These are phyloP conservation scores for Cheumatopsyche charites DNA, from an alignment of 1,140 invertebrate genomes.

Conservation along the genomic window DNA sequence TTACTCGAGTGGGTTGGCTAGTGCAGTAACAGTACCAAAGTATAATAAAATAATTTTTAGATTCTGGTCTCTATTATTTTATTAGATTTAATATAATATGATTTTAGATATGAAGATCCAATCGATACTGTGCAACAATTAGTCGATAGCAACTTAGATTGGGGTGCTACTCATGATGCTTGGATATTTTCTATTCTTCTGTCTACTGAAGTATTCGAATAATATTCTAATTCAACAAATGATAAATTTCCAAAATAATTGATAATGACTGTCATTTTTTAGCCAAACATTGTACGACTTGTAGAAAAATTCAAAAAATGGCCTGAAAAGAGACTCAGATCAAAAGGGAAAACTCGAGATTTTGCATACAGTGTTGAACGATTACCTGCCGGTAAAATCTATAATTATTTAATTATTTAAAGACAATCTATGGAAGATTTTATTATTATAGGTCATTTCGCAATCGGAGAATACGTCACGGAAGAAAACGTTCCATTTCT, in stretches of 20 bases:
- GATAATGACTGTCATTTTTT: no score
- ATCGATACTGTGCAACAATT: constrained; percentile 62
- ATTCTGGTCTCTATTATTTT: constrained; percentile 6
- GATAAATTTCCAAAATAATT: no score
- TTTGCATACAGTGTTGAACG: constrained; percentile 63
- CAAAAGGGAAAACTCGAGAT: constrained; percentile 55
- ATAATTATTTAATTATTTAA: constrained; percentile 7
- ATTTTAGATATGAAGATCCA: constrained; percentile 54
- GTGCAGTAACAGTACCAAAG: constrained; percentile 63
- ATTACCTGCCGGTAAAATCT: constrained; percentile 58
- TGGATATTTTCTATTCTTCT: constrained; percentile 63
- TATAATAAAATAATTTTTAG: constrained; percentile 47
- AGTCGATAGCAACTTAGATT: constrained; percentile 58
- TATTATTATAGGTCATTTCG: constrained; percentile 58
- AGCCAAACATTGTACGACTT: constrained; percentile 57
- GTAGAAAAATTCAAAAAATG: constrained; percentile 56
- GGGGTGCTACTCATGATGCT: constrained; percentile 65
- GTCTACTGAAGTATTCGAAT: constrained; percentile 58
- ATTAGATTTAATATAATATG: constrained; percentile 16
- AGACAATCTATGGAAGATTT: not conserved
- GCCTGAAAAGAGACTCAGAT: constrained; percentile 54
- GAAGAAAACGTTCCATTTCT: constrained; percentile 59
- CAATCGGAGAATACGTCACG: constrained; percentile 64
- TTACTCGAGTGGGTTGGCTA: constrained; percentile 63
- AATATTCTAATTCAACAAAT: not conserved